These are phyloP conservation scores for Dissostichus mawsoni DNA, from an alignment of 2,113 vertebrate species.

Conservation along the genomic window DNA sequence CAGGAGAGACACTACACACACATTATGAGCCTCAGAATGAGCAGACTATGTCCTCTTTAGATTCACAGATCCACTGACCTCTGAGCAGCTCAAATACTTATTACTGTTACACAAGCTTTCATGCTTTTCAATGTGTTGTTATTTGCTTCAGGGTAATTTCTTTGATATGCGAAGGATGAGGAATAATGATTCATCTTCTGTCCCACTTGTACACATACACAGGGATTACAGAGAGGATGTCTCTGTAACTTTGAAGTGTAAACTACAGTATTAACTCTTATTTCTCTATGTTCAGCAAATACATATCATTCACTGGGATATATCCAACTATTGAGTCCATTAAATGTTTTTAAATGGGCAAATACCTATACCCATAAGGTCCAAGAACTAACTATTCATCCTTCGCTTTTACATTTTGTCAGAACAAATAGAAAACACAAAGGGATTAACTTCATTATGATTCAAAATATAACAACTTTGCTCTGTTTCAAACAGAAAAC, in stretches of 20 bases:
- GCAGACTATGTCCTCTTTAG: too few relatives aligned
- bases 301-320: not conserved
- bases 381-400: too few relatives aligned
- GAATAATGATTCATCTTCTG: slow-evolving; percentile 39
- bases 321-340: not conserved
- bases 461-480: too few relatives aligned
- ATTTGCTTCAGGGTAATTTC: slow-evolving; percentile 21
- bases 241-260: not conserved
- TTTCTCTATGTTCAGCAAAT: not conserved
- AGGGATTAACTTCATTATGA: too few relatives aligned
- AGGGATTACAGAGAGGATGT: slow-evolving; percentile 20
- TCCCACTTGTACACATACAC: slow-evolving; percentile 17
- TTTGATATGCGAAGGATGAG: slow-evolving; percentile 22
- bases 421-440: not conserved
- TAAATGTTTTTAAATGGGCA: not conserved
- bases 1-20: too few relatives aligned
- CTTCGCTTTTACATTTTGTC: too few relatives aligned
- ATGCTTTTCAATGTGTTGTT: slow-evolving; percentile 5
- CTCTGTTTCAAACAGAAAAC: too few relatives aligned
- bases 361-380: too few relatives aligned
- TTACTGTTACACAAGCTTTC: not conserved
- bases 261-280: not conserved
- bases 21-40: too few relatives aligned
- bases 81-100: not conserved
- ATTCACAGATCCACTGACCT: not conserved